Conservation (phyloP, 2,113 vertebrate species). For the Heloderma charlesbogerti region DNA sequence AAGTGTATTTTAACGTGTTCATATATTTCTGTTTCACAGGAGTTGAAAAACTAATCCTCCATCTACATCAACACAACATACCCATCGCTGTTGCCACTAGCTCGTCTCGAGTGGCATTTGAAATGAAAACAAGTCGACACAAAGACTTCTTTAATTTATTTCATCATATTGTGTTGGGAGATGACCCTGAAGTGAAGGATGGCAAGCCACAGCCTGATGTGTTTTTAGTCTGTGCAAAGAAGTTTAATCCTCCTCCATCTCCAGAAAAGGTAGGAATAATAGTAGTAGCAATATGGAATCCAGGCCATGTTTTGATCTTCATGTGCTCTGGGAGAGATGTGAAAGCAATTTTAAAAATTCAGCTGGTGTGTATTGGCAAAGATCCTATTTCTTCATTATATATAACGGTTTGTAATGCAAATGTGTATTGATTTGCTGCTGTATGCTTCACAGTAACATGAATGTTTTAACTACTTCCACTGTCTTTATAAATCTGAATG, state of each 20-base stretch:
- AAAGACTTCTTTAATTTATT: constrained; percentile 85
- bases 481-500: constrained; percentile 35
- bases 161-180: constrained; percentile 87
- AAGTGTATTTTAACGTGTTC: constrained; percentile 1
- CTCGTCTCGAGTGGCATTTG: constrained; percentile 78
- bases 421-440: constrained; percentile 35
- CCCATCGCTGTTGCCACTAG: constrained; percentile 91
- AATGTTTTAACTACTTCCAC: constrained; percentile 6
- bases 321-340: constrained; percentile 10
- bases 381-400: accelerated
- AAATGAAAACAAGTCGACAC: constrained; percentile 85
- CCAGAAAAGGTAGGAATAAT: constrained; percentile 79
- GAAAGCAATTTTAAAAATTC: background rate
- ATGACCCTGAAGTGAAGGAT: constrained; percentile 85
- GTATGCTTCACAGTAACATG: constrained; percentile 4
- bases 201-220: constrained; percentile 89
- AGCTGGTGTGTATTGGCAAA: background rate
- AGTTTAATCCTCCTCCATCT: constrained; percentile 82
- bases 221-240: constrained; percentile 87
- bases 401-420: constrained; percentile 1
- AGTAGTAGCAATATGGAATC: background rate
- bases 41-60: constrained; percentile 83
- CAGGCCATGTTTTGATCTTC: background rate
- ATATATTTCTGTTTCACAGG: constrained; percentile 74
- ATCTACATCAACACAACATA: constrained; percentile 81